phyloP scores from a whole-genome alignment of 2,888 invertebrate genomes.

The Drosophila atroscutellata region DNA sequence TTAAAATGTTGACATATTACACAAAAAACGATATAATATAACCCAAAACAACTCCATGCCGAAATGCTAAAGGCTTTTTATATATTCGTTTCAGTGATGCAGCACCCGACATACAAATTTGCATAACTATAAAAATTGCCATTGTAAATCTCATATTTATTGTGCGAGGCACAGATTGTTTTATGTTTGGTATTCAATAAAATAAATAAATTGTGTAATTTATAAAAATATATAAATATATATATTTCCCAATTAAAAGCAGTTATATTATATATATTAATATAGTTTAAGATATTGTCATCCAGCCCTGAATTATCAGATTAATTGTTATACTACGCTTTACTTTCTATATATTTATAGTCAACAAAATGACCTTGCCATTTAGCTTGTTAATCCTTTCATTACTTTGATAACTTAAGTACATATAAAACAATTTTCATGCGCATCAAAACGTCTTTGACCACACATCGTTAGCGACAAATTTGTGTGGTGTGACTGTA shows the following conservation, averaged over 20 bases:
- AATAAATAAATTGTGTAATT: not conserved
- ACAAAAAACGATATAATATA: slow-evolving; percentile 7
- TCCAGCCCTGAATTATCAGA: not conserved
- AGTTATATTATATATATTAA: not conserved
- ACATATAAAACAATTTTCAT: not conserved
- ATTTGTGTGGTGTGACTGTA: slow-evolving; percentile 61
- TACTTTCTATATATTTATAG: not conserved
- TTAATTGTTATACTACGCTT: not conserved
- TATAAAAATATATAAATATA: not conserved
- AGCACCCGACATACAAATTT: slow-evolving; percentile 19
- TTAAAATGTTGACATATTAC: slow-evolving; percentile 63
- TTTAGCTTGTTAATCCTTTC: not conserved
- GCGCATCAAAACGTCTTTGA: slow-evolving; percentile 14
- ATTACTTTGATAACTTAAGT: not conserved
- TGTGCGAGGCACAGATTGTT: not conserved
- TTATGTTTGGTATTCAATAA: not conserved
- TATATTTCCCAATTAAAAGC: not conserved
- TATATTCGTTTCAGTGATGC: not conserved
- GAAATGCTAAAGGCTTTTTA: slow-evolving; percentile 13
- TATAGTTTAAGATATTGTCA: no score
- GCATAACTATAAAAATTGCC: slow-evolving; percentile 14
- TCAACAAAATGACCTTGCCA: not conserved
- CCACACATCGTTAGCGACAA: slow-evolving; percentile 49
- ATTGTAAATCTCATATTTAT: not conserved
- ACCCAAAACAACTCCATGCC: not conserved